Percentiles rank a stretch among this genome's conserved stretches.
phyloP scores from a whole-genome alignment of 2,888 invertebrate genomes.

The Neuroscelio doddi region DNA sequence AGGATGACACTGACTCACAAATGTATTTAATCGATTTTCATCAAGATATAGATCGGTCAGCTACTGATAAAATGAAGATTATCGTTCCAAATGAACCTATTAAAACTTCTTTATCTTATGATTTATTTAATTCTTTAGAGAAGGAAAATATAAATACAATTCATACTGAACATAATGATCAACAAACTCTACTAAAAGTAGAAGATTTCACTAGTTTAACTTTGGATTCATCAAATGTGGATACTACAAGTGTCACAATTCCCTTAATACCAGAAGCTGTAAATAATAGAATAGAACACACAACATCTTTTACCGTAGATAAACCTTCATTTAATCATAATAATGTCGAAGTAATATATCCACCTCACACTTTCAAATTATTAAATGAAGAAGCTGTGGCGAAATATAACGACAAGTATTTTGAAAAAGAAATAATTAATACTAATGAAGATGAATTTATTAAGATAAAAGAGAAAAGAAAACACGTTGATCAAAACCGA shows the following conservation, averaged over 20 bases:
- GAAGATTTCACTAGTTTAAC: no score
- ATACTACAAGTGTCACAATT: not conserved
- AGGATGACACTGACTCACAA: conserved; percentile 21
- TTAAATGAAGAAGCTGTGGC: not conserved
- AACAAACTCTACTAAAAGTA: no score
- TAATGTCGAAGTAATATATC: not conserved
- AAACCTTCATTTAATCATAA: conserved; percentile 5
- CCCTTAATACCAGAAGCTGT: not conserved
- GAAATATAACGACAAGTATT: no score
- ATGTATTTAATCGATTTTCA: not conserved
- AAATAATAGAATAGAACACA: not conserved
- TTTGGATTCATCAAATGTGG: no score
- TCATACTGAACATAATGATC: no score
- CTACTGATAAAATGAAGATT: no score
- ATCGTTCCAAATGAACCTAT: no score
- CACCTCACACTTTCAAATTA: not conserved
- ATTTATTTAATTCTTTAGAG: no score
- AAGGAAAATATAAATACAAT: no score
- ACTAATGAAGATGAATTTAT: not conserved
- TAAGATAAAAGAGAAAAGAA: conserved; percentile 16
- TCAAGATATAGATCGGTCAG: no score
- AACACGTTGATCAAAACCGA: no score
- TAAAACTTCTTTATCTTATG: no score
- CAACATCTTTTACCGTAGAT: not conserved
- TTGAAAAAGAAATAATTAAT: not conserved